phyloP scores from a whole-genome alignment of 2,113 vertebrate species.

The Pteruthius melanotis region DNA sequence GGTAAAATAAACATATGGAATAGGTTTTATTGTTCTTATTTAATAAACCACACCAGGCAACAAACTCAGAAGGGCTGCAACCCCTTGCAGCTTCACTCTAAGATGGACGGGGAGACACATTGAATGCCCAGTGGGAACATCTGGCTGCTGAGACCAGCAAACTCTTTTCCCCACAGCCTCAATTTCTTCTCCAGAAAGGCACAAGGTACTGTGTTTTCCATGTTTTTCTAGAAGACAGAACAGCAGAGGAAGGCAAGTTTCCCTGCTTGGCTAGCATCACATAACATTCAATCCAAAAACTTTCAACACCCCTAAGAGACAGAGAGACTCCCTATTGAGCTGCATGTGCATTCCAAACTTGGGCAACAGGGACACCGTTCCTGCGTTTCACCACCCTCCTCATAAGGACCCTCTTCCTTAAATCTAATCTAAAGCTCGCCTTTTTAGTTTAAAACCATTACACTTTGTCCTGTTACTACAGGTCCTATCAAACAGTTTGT shows the following conservation, averaged over 20 bases:
- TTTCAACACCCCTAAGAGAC: neutral
- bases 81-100: neutral
- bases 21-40: neutral
- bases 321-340: neutral
- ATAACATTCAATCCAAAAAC: neutral
- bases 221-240: neutral
- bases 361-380: neutral
- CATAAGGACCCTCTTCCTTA: neutral
- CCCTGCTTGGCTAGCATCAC: neutral
- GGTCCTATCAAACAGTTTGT: neutral
- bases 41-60: neutral
- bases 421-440: neutral
- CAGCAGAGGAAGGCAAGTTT: neutral
- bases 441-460: neutral
- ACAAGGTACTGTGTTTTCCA: neutral
- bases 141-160: neutral
- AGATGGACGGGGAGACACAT: rapidly evolving
- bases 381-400: neutral
- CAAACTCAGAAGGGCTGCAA: neutral
- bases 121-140: neutral
- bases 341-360: neutral
- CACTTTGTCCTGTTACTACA: neutral
- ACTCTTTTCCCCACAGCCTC: neutral
- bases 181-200: neutral
- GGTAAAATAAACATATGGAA: neutral